Percentiles rank a stretch among this genome's conserved stretches.
These are phyloP conservation scores for Cataglyphis altisquamis DNA, from an alignment of 2,888 invertebrate species.

Conservation along the genomic window DNA sequence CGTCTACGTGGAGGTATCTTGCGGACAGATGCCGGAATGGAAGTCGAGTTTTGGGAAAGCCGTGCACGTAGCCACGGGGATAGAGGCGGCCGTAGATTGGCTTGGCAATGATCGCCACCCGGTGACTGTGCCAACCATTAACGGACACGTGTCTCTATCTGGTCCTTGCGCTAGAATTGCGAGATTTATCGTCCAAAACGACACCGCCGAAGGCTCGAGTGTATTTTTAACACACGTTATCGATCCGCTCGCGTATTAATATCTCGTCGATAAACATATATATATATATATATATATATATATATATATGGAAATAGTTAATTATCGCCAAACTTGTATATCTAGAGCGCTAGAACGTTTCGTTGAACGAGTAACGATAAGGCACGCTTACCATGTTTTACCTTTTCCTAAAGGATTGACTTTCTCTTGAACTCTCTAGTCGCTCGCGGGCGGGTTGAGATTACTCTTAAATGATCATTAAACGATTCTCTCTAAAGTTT, in stretches of 20 bases:
- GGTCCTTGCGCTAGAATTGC: constrained; percentile 74
- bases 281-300: background rate
- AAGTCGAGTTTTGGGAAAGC: constrained; percentile 81
- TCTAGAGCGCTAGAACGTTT: background rate
- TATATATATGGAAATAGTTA: background rate
- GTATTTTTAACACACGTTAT: constrained; percentile 55
- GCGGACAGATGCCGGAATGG: constrained; percentile 73
- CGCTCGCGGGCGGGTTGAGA: constrained; percentile 61
- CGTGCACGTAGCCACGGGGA: constrained; percentile 82
- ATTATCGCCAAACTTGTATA: background rate
- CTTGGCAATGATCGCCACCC: constrained; percentile 85
- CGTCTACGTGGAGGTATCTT: constrained; percentile 67
- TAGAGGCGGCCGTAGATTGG: constrained; percentile 79
- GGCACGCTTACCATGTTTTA: background rate
- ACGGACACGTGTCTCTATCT: constrained; percentile 85
- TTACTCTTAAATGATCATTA: constrained; percentile 77
- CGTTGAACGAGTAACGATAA: background rate
- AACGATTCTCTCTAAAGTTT: constrained; percentile 64
- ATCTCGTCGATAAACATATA: background rate
- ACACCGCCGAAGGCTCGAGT: constrained; percentile 38
- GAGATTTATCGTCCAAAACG: constrained; percentile 70
- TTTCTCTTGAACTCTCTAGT: background rate
- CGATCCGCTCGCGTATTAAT: constrained; percentile 36
- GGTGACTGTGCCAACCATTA: constrained; percentile 85
- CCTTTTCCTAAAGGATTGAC: background rate